These are phyloP conservation scores for Urocolius indicus DNA, from an alignment of 2,113 vertebrate species.

Conservation along the genomic window DNA sequence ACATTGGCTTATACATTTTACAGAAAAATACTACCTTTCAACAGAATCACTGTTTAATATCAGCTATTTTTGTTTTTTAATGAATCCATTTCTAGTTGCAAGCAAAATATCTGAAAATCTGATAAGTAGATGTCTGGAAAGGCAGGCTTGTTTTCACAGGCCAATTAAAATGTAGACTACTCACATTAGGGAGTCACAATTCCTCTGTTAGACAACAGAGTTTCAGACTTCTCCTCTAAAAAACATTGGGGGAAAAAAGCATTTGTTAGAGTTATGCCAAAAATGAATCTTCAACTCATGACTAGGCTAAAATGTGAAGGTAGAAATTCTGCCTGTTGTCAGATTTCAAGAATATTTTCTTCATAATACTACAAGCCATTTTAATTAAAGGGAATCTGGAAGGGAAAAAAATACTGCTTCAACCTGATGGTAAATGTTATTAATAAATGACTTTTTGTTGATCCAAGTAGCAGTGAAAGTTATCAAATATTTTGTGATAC, in stretches of 20 bases:
- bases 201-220: not conserved
- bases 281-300: not conserved
- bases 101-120: conserved; percentile 1
- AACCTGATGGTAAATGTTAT: not conserved
- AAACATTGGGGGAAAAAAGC: not conserved
- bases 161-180: not conserved
- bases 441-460: not conserved
- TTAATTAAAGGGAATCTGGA: not conserved
- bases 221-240: not conserved
- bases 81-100: conserved; percentile 5
- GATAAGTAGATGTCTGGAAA: not conserved
- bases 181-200: not conserved
- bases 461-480: not conserved
- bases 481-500: not conserved
- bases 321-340: not conserved
- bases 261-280: not conserved
- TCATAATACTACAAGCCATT: not conserved
- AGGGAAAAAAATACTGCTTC: not conserved
- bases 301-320: not conserved
- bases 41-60: not conserved
- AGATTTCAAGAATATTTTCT: not conserved
- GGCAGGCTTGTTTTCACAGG: not conserved
- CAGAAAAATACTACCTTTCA: not conserved
- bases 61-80: not conserved
- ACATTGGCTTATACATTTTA: not conserved